These are phyloP conservation scores for Diadophis punctatus DNA, from an alignment of 2,113 vertebrate genomes.

Conservation along the genomic window DNA sequence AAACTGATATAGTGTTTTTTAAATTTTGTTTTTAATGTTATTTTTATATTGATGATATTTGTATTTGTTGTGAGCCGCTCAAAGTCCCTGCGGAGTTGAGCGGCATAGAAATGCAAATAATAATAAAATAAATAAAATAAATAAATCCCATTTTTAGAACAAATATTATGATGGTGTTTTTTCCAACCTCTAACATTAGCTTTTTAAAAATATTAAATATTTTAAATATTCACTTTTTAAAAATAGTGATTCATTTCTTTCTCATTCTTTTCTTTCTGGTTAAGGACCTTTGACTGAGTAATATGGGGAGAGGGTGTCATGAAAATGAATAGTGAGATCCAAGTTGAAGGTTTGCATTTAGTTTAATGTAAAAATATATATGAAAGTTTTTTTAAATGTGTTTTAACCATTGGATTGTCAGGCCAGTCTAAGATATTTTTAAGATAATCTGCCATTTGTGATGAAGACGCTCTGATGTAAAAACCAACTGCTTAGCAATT, in stretches of 20 bases:
- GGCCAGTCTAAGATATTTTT: constrained; percentile 36
- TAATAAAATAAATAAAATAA: too few species aligned
- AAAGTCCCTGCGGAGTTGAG: too few species aligned
- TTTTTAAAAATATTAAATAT: background rate
- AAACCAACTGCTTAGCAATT: constrained; percentile 35
- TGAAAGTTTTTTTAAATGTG: constrained; percentile 1
- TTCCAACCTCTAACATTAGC: background rate
- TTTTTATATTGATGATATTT: too few species aligned
- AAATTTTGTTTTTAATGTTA: too few species aligned
- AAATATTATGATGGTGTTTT: background rate
- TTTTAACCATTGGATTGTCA: constrained; percentile 40
- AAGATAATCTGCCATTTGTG: constrained; percentile 39
- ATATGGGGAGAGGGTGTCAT: too few species aligned
- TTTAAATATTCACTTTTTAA: background rate
- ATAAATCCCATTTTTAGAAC: background rate
- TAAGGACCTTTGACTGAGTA: background rate
- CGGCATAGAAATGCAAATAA: too few species aligned
- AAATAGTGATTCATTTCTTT: background rate
- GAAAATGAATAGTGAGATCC: background rate
- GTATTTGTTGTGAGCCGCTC: too few species aligned
- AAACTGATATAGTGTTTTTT: too few species aligned
- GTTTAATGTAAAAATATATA: background rate
- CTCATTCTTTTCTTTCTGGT: background rate
- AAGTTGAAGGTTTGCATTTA: background rate
- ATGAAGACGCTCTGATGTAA: constrained; percentile 7